These are phyloP conservation scores for Channa striata DNA, from an alignment of 2,797 vertebrate genomes.

Conservation along the genomic window DNA sequence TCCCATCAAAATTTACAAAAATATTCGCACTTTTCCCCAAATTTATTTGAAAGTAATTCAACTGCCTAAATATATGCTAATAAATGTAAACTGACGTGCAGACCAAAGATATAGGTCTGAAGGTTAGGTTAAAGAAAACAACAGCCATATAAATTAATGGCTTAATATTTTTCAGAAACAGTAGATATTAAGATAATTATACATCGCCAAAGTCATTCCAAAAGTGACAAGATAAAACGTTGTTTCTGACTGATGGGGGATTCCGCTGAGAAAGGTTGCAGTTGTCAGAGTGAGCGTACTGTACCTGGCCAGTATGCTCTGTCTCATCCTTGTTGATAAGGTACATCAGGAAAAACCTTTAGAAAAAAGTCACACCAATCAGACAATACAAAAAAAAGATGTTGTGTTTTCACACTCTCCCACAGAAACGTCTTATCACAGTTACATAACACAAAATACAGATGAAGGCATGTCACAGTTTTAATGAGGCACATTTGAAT, in stretches of 20 bases:
- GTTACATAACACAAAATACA: constrained; percentile 12
- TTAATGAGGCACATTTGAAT: background rate
- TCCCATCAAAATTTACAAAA: no score
- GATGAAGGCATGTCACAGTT: background rate
- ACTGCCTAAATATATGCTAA: no score
- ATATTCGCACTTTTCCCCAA: no score
- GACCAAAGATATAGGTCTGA: background rate
- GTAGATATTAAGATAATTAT: background rate
- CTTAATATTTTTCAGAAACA: background rate
- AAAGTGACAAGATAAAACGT: background rate
- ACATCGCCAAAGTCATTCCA: background rate
- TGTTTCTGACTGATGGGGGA: background rate
- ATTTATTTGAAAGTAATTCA: no score
- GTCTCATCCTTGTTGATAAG: constrained; percentile 99
- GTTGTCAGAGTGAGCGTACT: constrained; percentile 9
- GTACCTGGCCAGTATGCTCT: constrained; percentile 97
- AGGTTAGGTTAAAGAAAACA: background rate
- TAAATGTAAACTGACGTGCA: no score
- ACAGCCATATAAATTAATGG: background rate
- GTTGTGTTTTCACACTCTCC: background rate
- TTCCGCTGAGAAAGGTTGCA: constrained; percentile 22
- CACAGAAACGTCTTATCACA: background rate
- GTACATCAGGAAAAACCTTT: constrained; percentile 99
- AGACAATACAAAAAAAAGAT: background rate
- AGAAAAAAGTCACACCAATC: constrained; percentile 53